Evolutionary conservation across 2,888 invertebrate species (phyloP).

Genomic region (Microctonus hyperodae): DNA sequence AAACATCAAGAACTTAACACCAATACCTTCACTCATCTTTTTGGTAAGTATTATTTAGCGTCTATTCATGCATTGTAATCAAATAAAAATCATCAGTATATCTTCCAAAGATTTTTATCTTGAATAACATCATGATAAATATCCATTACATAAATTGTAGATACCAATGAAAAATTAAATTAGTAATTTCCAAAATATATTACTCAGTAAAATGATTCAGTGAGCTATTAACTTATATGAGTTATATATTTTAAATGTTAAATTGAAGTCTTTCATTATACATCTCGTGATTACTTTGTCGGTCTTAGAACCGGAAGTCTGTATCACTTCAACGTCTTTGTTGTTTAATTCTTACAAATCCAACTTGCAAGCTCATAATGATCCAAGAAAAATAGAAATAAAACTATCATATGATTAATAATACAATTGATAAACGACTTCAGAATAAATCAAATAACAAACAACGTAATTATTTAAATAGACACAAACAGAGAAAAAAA

Average conservation of each 20-base stretch:
- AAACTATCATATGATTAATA: too few relatives aligned
- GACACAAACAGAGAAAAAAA: background rate
- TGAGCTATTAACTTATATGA: background rate
- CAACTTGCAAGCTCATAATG: too few relatives aligned
- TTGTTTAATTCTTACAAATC: background rate
- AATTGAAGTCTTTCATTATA: background rate
- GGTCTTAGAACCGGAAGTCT: background rate
- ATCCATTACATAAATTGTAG: background rate
- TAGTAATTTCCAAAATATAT: background rate
- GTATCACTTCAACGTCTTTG: background rate
- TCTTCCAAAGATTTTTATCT: background rate
- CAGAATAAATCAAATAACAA: background rate
- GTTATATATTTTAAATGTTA: background rate
- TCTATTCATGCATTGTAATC: background rate
- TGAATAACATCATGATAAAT: background rate
- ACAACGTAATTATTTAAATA: background rate
- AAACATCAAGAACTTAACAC: constrained; percentile 81
- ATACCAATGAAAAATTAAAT: background rate
- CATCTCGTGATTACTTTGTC: background rate
- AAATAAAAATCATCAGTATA: background rate
- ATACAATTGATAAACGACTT: too few relatives aligned
- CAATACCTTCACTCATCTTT: constrained; percentile 86
- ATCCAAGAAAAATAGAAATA: background rate
- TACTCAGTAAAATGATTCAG: background rate
- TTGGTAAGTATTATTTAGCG: constrained; percentile 69